These are phyloP conservation scores for Polypterus bichir DNA, from an alignment of 2,113 vertebrate species.

Conservation along the genomic window DNA sequence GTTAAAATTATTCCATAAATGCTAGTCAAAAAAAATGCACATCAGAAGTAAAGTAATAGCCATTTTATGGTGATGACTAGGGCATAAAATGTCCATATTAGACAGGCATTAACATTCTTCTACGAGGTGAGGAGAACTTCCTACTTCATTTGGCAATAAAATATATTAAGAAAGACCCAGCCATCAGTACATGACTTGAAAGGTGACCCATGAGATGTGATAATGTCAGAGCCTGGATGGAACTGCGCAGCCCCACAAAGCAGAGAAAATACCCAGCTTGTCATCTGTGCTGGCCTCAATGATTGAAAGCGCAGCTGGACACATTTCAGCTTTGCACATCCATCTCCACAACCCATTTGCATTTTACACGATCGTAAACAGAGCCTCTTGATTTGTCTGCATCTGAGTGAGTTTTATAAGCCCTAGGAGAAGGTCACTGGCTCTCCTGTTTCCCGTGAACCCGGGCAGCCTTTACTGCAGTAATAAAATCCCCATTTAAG, in stretches of 20 bases:
- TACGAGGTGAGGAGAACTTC: constrained; percentile 9
- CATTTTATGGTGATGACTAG: too few relatives aligned
- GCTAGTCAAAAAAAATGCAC: too few relatives aligned
- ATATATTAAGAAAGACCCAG: too few relatives aligned
- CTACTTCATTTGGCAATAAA: constrained; percentile 27
- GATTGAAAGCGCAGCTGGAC: constrained; percentile 16
- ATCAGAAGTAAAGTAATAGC: too few relatives aligned
- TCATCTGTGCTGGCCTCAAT: neutral
- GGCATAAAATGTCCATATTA: too few relatives aligned
- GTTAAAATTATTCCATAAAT: too few relatives aligned
- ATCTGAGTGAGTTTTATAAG: constrained; percentile 15
- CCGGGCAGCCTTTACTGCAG: constrained; percentile 8
- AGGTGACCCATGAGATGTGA: neutral
- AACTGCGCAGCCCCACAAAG: constrained; percentile 11
- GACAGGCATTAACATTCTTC: neutral
- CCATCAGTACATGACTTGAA: too few relatives aligned
- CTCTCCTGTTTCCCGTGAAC: constrained; percentile 12
- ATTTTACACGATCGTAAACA: constrained; percentile 28
- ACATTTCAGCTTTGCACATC: constrained; percentile 20
- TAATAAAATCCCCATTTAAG: constrained; percentile 21
- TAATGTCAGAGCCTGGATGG: neutral
- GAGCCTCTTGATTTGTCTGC: constrained; percentile 19
- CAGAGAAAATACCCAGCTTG: neutral
- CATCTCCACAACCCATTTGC: constrained; percentile 20
- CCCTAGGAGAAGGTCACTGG: constrained; percentile 11